Percentiles rank a stretch among this genome's conserved stretches.
These are phyloP conservation scores for Opisthocomus hoazin DNA, from an alignment of 2,113 vertebrate species.

Conservation along the genomic window DNA sequence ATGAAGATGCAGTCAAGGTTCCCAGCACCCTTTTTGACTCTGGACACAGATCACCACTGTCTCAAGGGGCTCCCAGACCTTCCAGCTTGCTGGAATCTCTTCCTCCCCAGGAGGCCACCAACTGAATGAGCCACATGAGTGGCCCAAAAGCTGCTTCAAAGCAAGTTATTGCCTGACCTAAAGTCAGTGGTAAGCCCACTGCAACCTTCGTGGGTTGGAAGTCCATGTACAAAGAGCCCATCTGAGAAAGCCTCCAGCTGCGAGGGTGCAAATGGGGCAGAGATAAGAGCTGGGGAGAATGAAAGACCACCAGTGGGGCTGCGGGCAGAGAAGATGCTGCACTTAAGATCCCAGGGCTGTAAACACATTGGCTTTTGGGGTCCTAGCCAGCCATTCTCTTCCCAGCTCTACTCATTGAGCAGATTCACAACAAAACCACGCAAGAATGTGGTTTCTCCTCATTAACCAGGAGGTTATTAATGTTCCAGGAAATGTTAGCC, in stretches of 20 bases:
- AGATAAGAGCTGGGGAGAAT: not conserved
- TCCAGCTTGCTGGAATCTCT: not conserved
- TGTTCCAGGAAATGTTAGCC: not conserved
- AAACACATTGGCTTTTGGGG: not conserved
- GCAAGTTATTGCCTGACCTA: accelerated
- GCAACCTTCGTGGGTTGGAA: accelerated
- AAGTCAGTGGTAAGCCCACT: not conserved
- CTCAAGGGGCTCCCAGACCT: not conserved
- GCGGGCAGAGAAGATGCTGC: not conserved
- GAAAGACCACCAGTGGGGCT: not conserved
- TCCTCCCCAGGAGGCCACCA: not conserved
- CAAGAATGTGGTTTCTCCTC: not conserved
- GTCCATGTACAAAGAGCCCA: not conserved
- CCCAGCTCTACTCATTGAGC: not conserved
- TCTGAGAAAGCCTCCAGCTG: not conserved
- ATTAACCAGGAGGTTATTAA: not conserved
- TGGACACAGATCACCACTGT: not conserved
- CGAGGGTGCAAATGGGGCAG: not conserved
- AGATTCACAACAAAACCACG: not conserved
- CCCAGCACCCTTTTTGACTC: not conserved
- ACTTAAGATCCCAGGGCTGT: not conserved
- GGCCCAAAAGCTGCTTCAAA: not conserved
- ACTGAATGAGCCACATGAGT: accelerated
- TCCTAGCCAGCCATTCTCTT: not conserved
- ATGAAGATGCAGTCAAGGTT: not conserved